These are phyloP conservation scores for Ichneumoninae sp. DNA, from an alignment of 2,888 invertebrate species.

Conservation along the genomic window DNA sequence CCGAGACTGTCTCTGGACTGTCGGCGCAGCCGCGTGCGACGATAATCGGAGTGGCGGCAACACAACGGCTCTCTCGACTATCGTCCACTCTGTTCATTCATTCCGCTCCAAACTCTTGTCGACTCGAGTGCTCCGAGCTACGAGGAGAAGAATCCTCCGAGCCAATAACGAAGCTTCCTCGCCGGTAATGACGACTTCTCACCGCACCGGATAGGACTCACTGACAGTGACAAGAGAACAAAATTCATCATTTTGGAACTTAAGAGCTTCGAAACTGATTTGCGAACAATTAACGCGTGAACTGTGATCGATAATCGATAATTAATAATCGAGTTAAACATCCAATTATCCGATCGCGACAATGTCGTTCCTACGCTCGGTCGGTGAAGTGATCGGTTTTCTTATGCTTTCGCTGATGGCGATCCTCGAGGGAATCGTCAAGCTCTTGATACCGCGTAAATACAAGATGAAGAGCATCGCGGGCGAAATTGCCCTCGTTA, in stretches of 20 bases:
- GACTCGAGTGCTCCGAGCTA: conserved; percentile 30
- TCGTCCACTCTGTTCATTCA: conserved; percentile 56
- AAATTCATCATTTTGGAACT: not conserved
- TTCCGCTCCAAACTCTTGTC: conserved; percentile 58
- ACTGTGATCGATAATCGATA: conserved; percentile 21
- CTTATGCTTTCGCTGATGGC: conserved; percentile 85
- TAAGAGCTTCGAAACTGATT: not conserved
- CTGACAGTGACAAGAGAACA: not conserved
- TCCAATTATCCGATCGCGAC: conserved; percentile 22
- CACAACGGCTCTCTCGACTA: conserved; percentile 48
- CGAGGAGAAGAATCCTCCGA: not conserved
- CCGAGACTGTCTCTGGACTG: conserved; percentile 22
- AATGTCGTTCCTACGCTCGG: conserved; percentile 85
- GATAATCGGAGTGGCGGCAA: conserved; percentile 40
- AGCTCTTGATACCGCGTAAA: conserved; percentile 86
- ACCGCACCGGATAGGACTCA: not conserved
- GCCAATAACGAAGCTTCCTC: not conserved
- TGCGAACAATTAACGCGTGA: conserved; percentile 39
- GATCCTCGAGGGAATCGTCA: conserved; percentile 86
- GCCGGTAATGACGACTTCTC: conserved; percentile 23
- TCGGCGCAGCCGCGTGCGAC: conserved; percentile 32
- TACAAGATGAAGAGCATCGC: conserved; percentile 89
- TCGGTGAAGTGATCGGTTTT: conserved; percentile 87
- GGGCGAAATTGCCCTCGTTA: conserved; percentile 93
- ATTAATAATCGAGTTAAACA: not conserved